Evolutionary conservation across 2,888 invertebrate species (phyloP).

Genomic region (Euphydryas editha): DNA sequence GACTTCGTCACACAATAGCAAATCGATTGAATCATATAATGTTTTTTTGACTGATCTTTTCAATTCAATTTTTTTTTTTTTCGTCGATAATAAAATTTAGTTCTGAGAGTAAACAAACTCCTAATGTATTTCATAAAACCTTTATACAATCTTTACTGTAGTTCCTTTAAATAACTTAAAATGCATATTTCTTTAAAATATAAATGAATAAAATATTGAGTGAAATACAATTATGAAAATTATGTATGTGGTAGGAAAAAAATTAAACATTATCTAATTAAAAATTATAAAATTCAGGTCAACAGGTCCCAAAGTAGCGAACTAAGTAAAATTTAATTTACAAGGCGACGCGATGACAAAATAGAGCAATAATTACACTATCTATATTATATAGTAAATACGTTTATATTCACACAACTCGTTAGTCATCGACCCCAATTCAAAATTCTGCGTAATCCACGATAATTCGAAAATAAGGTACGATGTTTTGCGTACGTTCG

Average conservation of each 20-base stretch:
- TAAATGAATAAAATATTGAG: too few species aligned
- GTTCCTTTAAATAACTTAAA: too few species aligned
- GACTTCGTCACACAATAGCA: constrained; percentile 16
- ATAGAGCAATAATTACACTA: constrained; percentile 25
- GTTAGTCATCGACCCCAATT: constrained; percentile 44
- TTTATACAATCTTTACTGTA: too few species aligned
- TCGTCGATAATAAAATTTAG: too few species aligned
- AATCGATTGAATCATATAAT: constrained; percentile 26
- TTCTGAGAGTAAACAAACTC: too few species aligned
- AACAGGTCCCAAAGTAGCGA: neutral
- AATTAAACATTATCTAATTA: neutral
- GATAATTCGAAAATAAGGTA: constrained; percentile 31
- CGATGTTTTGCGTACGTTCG: constrained; percentile 24
- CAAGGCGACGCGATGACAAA: constrained; percentile 9
- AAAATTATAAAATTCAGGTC: neutral
- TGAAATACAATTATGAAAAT: too few species aligned
- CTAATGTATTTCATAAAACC: too few species aligned
- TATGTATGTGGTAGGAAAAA: too few species aligned
- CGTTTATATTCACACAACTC: constrained; percentile 32
- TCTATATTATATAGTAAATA: constrained; percentile 20
- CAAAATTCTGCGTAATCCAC: constrained; percentile 25
- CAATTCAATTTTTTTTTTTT: neutral
- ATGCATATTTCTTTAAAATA: too few species aligned
- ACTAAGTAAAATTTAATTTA: neutral
- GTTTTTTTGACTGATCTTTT: neutral